Percentiles rank a stretch among this genome's conserved stretches.
These are phyloP conservation scores for Petrolisthes manimaculis DNA, from an alignment of 2,888 invertebrate species.

Conservation along the genomic window DNA sequence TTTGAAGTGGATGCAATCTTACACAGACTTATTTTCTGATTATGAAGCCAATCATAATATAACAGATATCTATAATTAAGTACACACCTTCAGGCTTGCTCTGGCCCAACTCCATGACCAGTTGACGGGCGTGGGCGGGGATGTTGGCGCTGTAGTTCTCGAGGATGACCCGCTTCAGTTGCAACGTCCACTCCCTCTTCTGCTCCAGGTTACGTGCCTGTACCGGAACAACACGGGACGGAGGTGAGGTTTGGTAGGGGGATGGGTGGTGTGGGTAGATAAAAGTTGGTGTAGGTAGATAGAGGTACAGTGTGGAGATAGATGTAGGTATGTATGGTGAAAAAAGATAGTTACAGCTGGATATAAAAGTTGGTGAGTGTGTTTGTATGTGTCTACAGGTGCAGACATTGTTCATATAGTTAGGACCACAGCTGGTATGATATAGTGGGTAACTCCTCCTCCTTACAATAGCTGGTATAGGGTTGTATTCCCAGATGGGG, in stretches of 20 bases:
- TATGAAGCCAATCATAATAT: too few species aligned
- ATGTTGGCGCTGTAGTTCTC: constrained; percentile 94
- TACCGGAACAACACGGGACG: not conserved
- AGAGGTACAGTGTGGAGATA: not conserved
- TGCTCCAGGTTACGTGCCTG: constrained; percentile 84
- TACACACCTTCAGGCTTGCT: constrained; percentile 78
- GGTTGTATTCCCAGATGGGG: too few species aligned
- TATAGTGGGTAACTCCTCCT: too few species aligned
- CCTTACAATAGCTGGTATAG: too few species aligned
- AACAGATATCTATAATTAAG: too few species aligned
- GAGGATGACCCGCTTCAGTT: constrained; percentile 87
- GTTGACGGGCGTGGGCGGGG: constrained; percentile 91
- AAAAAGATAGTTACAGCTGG: too few species aligned
- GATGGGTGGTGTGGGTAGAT: not conserved
- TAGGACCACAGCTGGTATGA: too few species aligned
- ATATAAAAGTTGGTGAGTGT: too few species aligned
- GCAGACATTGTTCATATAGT: too few species aligned
- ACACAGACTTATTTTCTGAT: too few species aligned
- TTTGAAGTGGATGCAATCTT: too few species aligned
- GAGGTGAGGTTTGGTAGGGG: not conserved
- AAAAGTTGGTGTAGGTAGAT: not conserved
- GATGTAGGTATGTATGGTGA: not conserved
- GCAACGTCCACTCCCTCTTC: constrained; percentile 86
- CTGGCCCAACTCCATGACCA: constrained; percentile 90
- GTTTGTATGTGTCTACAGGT: too few species aligned